Base-by-base conservation (phyloP, 2,113 vertebrate genomes). In the Podilymbus podiceps region DNA sequence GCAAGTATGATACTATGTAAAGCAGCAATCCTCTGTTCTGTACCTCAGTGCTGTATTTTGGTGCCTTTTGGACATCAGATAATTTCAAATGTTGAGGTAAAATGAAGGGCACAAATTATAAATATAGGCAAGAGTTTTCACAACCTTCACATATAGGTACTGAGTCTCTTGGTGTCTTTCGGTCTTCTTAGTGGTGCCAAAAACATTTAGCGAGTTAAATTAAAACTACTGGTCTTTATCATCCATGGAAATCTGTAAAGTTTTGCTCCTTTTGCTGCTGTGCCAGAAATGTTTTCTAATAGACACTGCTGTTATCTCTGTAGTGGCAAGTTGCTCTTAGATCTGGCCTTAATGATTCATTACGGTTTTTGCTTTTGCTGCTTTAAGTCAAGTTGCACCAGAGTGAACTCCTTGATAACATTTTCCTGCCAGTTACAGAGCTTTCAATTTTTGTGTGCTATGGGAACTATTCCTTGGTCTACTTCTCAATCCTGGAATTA, bases 61-160 rank as follows among this genome's bases (percentile, higher is more conserved):
- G 44, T 85, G 68, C 33, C 42, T 71, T 96, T 69, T 75, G 64
- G 33, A 68, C 19, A 25, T 72, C 40, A 67, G 40, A 52, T 40
- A 33, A 63, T 68, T 87, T 77, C 88, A 85, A 92, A 92, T 67
- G 78, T 84, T 93, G 93, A 88, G 93, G 38, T 73, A 89, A 93
- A 96, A 94, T 73, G 83, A 96, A 74, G 28, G 30, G 59, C 12
- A 38, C 10, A 19, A n/a, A 38, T 71, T 16, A 64, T 55, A 90
- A 64, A 77, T 27, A 72, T 7, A 74, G 56, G 8, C 19, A 72
- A 58, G 49, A 40, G 8, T 88, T 81, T 85, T 69, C 33, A 52
- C 46, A 89, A 11, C 64, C 33, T 83, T 84, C 85, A 20, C 25
- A 3, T 17, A 63, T 59, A 47, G 24, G 27, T 88, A 28, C 30